A percentile compares a stretch with the other conserved stretches of the same genome.
phyloP scores from a whole-genome alignment of 2,888 invertebrate species.

The Lasius platythorax region DNA sequence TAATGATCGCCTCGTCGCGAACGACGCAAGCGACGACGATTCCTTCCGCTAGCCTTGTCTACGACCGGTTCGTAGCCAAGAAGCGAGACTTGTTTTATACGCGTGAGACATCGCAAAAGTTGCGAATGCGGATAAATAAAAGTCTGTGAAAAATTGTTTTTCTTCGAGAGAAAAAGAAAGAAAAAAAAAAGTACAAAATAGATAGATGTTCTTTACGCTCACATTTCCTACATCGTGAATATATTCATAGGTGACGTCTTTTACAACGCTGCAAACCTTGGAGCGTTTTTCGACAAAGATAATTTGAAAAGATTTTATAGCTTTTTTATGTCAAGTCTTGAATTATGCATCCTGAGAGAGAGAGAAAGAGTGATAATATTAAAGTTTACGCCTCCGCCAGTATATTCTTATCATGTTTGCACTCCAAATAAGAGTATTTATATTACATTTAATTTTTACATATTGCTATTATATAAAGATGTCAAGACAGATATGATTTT shows the following conservation, averaged over 20 bases:
- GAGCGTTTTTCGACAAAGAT: slow-evolving; percentile 14
- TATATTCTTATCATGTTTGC: not conserved
- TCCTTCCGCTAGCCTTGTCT: slow-evolving; percentile 55
- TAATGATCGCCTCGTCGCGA: slow-evolving; percentile 64
- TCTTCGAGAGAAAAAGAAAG: not conserved
- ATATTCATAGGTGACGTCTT: slow-evolving; percentile 19
- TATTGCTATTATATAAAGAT: not conserved
- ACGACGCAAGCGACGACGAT: slow-evolving; percentile 42
- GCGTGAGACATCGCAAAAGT: not conserved
- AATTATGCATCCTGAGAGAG: not conserved
- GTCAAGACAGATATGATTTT: not conserved
- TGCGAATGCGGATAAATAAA: not conserved
- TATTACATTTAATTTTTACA: not conserved
- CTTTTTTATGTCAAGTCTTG: slow-evolving; percentile 22
- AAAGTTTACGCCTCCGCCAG: not conserved
- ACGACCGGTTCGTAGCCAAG: not conserved
- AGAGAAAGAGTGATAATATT: not conserved
- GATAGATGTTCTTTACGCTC: not conserved
- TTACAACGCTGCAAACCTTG: slow-evolving; percentile 15
- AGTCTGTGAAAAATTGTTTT: not conserved
- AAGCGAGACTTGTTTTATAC: not conserved
- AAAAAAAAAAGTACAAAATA: not conserved
- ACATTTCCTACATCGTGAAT: slow-evolving; percentile 6
- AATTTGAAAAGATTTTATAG: slow-evolving; percentile 12
- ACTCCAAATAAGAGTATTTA: not conserved